phyloP scores from a whole-genome alignment of 2,888 invertebrate species.

The Drosophila quasianomalipes region DNA sequence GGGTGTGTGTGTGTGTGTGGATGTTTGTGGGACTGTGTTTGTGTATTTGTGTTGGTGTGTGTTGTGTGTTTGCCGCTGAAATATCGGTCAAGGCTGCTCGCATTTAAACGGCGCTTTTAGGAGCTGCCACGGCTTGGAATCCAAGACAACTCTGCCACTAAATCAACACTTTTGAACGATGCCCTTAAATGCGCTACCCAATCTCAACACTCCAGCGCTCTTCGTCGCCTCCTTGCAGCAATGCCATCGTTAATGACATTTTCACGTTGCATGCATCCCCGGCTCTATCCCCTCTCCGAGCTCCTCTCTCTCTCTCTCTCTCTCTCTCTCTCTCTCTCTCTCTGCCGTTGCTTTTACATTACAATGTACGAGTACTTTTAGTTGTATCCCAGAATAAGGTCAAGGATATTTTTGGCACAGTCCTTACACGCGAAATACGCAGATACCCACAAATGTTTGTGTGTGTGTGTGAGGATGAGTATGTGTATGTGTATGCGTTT shows the following conservation, averaged over 20 bases:
- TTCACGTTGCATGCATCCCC: conserved; percentile 34
- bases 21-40: conserved; percentile 27
- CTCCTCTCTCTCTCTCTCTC: not conserved
- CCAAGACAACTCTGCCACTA: conserved; percentile 56
- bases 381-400: conserved; percentile 57
- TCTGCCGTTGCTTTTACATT: conserved; percentile 28
- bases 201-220: not conserved
- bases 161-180: conserved; percentile 57
- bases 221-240: conserved; percentile 2
- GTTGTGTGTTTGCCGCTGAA: conserved; percentile 45
- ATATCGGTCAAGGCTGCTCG: conserved; percentile 75
- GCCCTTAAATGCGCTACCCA: conserved; percentile 7
- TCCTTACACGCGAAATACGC: conserved; percentile 25
- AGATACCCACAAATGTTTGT: conserved; percentile 11
- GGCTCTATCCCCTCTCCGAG: not conserved
- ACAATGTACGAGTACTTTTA: conserved; percentile 46
- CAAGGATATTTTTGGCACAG: conserved; percentile 62
- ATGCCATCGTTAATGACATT: conserved; percentile 61
- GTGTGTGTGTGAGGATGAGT: not conserved
- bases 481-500: not conserved
- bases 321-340: not conserved
- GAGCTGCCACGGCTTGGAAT: conserved; percentile 31
- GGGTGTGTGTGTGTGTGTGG: conserved; percentile 4
- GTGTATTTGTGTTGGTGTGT: conserved; percentile 39
- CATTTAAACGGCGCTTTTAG: conserved; percentile 57